Base-by-base conservation (phyloP, 2,888 invertebrate genomes). In the Pandemis cinnamomeana region DNA sequence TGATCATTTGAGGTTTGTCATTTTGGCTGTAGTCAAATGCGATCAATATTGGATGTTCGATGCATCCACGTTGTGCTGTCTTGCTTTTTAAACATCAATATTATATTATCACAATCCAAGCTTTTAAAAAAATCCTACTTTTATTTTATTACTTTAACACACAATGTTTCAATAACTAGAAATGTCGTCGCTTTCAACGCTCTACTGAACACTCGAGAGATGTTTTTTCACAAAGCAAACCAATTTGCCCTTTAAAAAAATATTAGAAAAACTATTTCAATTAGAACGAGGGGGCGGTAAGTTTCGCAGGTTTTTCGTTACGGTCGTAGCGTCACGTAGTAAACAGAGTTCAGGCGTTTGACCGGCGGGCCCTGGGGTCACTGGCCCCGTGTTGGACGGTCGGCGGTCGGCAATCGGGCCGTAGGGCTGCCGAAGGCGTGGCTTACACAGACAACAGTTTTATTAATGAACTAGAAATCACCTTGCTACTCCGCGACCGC, bases 341-440 rank as follows among this genome's bases (percentile, higher is more conserved):
- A 60, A 71, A 72, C 51, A 48, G 5, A 46, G 66, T 60, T 67
- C 53, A 58, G 68, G 62, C 68, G 58, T 67, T 67, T 42, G 72
- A 27, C 68, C 68, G 72, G 58, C 68, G 42, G 61, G 67, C 15
- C 42, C 42, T 15, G 62, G 58, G 72, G 72, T 68, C 68, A 44
- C n/a, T 42, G 72, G 69, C 72, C 72, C 27, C 68, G 62, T 58
- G 46, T 20, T 55, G 72, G 72, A 63, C 72, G 63, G 72, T 42
- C 67, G 63, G 72, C 44, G 62, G 61, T 67, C 72, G 53, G 8
- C 27, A 48, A 46, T 64, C 46, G 62, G 62, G 15, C 42, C n/a
- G 27, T 48, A 60, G 58, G 68, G 68, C 55, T 55, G 62, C 11
- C 64, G 51, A 46, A 62, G 67, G 68, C 63, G 68, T 68, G 46